Base-by-base conservation (phyloP, 2,888 invertebrate genomes). In the Apantesis nais region DNA sequence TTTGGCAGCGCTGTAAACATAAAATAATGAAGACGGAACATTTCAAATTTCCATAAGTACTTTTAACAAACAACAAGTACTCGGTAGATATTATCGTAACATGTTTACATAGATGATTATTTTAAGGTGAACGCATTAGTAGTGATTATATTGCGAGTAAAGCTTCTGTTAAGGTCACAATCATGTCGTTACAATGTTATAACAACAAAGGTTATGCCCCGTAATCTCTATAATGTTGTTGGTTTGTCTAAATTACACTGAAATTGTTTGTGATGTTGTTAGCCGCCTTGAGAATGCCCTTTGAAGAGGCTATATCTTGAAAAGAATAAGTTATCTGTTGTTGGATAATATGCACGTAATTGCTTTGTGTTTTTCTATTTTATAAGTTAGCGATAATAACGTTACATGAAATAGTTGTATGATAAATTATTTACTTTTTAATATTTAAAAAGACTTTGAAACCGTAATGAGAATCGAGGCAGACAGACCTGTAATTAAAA, bases 131-230 rank as follows among this genome's bases (percentile, higher is more conserved):
- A 70, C 52, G 19, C 29, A 37, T 58, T 58, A 29, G 29, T 58
- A 58, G 64, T 72, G 52, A 68, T 73, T 72, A 68, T 62, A 62
- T 69, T 63, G n/a, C 58, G 61, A 70, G 62, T 52, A 60, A 31
- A 67, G 0, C 29, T 22, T 60, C 19, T 34, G 62, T 70, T 37
- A 34, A 69, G 52, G 22, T 58, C 31, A 25, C 63, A 65, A 65
- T 65, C 58, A 39, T 44, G 63, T 63, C 62, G 58, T 55, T 62
- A 68, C 63, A 64, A 64, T 62, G 52, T 68, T 58, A 64, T 14
- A 41, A 31, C 58, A 58, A 68, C 68, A 68, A 68, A 68, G 44
- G 41, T 58, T 55, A 64, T 22, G 65, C 8, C 58, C 58, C 41
- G 39, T 63, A 63, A 63, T 62, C 34, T 62, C 25, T 67, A 37